Conservation (phyloP, 2,797 vertebrate genomes). For the Taenioides sp. region DNA sequence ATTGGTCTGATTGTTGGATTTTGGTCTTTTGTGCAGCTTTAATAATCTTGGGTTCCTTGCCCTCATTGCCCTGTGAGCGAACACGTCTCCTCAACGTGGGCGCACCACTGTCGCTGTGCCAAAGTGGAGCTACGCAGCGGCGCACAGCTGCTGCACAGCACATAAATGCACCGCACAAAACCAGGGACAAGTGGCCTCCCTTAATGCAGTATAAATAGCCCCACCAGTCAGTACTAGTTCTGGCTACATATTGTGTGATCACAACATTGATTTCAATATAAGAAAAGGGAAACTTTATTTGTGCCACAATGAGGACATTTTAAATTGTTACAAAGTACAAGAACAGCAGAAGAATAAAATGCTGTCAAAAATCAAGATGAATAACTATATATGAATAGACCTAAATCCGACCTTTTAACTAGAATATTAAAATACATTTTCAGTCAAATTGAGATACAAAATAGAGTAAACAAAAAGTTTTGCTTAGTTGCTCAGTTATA, state of each 20-base stretch:
- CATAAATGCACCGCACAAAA: background rate
- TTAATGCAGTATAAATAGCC: background rate
- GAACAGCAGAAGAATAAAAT: too few relatives aligned
- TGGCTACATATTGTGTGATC: background rate
- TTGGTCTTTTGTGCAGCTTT: background rate
- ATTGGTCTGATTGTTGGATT: background rate
- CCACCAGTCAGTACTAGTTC: background rate
- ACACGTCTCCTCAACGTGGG: constrained; percentile 16
- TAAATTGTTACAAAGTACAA: too few relatives aligned
- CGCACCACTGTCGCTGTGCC: constrained; percentile 31
- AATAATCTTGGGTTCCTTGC: constrained; percentile 1
- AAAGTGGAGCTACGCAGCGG: constrained; percentile 23
- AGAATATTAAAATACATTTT: too few relatives aligned
- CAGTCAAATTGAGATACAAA: too few relatives aligned
- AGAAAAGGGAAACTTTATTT: too few relatives aligned
- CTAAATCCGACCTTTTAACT: too few relatives aligned
- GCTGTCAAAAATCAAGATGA: too few relatives aligned
- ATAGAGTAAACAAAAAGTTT: too few relatives aligned
- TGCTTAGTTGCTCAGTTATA: too few relatives aligned
- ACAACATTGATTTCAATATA: background rate
- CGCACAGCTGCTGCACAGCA: constrained; percentile 13
- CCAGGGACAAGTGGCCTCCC: background rate
- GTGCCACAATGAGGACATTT: too few relatives aligned
- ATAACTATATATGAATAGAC: too few relatives aligned
- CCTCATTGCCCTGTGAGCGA: constrained; percentile 18